Conservation (phyloP, 2,113 vertebrate genomes). For the Desmodus rotundus region DNA sequence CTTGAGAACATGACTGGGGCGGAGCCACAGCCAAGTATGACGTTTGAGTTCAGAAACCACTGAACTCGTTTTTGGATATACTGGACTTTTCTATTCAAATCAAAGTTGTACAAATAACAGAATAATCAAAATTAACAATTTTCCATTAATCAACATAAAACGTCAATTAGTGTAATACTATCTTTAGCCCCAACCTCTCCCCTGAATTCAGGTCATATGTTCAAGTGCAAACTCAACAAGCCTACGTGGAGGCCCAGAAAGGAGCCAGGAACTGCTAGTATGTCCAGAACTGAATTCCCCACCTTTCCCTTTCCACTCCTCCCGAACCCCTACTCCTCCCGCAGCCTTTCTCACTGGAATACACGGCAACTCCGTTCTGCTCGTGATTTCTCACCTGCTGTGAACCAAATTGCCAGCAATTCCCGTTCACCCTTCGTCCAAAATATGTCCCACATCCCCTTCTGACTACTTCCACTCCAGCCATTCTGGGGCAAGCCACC, state of each 20-base stretch:
- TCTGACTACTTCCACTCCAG: neutral
- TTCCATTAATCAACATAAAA: neutral
- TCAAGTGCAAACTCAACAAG: neutral
- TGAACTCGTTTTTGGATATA: conserved; percentile 31
- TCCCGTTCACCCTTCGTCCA: neutral
- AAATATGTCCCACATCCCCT: neutral
- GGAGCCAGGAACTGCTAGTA: neutral
- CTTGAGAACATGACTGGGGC: neutral
- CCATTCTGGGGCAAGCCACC: neutral
- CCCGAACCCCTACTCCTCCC: neutral
- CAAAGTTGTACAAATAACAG: conserved; percentile 5
- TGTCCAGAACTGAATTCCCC: neutral
- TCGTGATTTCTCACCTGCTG: neutral
- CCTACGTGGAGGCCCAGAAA: neutral
- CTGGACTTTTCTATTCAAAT: conserved; percentile 37
- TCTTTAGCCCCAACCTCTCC: neutral
- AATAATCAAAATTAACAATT: neutral
- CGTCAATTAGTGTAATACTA: neutral
- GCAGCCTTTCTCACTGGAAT: neutral
- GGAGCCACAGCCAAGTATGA: neutral
- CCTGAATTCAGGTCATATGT: neutral
- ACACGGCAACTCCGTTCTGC: neutral
- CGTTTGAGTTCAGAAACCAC: neutral
- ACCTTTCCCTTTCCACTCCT: neutral
- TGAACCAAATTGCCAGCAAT: neutral